Evolutionary conservation across 2,797 vertebrate genomes (phyloP).

Genomic region (Perodicticus potto): DNA sequence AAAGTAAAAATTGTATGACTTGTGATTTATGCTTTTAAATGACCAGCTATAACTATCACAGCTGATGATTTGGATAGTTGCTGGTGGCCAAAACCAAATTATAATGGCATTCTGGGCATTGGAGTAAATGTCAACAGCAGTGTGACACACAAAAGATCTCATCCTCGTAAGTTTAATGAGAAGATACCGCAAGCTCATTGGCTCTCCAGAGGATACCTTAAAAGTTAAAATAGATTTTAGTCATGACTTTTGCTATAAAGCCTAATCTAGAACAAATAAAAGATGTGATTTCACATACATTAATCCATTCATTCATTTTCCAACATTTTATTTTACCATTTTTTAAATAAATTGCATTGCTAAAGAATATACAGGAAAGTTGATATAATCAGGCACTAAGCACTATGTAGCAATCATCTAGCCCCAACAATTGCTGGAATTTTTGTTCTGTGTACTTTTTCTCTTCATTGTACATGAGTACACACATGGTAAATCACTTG

Average conservation of each 20-base stretch:
- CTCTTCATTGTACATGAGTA: neutral
- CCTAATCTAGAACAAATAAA: neutral
- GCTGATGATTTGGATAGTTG: neutral
- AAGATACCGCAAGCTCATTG: neutral
- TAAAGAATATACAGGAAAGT: neutral
- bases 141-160: neutral
- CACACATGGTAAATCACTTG: neutral
- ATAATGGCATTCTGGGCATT: neutral
- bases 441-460: neutral
- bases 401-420: neutral
- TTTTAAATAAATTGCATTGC: neutral
- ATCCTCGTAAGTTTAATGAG: slow-evolving; percentile 7
- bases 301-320: neutral
- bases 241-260: neutral
- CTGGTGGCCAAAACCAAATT: neutral
- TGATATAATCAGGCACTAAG: neutral
- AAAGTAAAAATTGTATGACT: slow-evolving; percentile 42
- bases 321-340: neutral
- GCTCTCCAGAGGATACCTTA: neutral
- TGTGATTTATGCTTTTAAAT: slow-evolving; percentile 38
- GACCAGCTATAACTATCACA: neutral
- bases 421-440: neutral
- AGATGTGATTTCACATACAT: neutral
- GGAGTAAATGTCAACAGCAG: slow-evolving; percentile 12
- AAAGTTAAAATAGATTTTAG: neutral